Conservation (phyloP, 1,140 invertebrate species). For the Eriosoma lanigerum region DNA sequence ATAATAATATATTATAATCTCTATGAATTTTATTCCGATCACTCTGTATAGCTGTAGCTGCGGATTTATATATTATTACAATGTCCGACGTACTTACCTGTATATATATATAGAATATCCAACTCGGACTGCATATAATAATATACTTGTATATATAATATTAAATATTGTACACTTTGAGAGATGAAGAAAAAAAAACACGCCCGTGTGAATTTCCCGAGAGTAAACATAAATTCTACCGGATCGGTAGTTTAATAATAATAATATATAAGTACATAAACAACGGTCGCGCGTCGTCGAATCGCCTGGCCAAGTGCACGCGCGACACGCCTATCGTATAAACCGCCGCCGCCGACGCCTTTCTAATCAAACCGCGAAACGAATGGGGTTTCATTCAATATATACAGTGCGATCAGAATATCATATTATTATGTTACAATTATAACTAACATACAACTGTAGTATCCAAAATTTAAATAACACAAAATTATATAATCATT, state of each 20-base stretch:
- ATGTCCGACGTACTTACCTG: background rate
- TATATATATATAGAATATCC: background rate
- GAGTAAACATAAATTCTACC: background rate
- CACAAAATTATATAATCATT: too few species aligned
- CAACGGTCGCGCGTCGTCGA: constrained; percentile 2
- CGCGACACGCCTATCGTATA: constrained; percentile 11
- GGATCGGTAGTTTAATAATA: background rate
- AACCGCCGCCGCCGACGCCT: background rate
- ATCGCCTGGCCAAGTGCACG: constrained; percentile 16
- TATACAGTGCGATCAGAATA: too few species aligned
- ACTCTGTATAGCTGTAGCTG: too few species aligned
- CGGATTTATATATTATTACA: too few species aligned
- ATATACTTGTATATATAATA: too few species aligned
- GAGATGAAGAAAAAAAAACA: background rate
- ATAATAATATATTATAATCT: too few species aligned
- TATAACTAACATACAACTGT: too few species aligned
- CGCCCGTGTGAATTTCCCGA: constrained; percentile 9
- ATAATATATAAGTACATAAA: background rate
- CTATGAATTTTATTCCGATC: too few species aligned
- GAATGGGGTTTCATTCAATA: too few species aligned
- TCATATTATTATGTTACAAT: too few species aligned
- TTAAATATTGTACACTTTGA: too few species aligned
- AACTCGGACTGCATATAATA: background rate
- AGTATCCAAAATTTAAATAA: too few species aligned
- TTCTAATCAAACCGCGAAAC: constrained; percentile 7